Conservation (phyloP, 2,113 vertebrate species). For the Lepus timidus region DNA sequence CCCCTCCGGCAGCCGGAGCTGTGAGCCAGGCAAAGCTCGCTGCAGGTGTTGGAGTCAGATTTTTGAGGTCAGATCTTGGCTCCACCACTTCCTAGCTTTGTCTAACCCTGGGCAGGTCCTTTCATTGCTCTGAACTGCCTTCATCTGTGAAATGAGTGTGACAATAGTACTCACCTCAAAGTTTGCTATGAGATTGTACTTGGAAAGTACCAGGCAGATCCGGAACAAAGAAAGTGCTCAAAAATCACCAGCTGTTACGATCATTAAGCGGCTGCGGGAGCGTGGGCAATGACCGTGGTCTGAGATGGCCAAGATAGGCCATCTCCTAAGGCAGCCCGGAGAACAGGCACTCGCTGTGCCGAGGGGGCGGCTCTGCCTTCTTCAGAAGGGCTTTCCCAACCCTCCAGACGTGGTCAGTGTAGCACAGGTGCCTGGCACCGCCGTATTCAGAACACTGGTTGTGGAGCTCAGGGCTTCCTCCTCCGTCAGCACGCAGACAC, state of each 20-base stretch:
- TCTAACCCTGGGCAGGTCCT: neutral
- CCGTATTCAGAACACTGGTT: neutral
- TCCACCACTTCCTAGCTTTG: neutral
- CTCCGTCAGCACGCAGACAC: neutral
- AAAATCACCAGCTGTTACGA: neutral
- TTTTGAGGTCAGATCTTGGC: neutral
- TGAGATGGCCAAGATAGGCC: neutral
- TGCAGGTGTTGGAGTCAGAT: neutral
- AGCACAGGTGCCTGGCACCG: neutral
- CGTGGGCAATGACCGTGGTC: neutral
- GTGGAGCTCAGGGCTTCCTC: neutral
- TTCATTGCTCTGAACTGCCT: neutral
- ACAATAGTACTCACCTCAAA: neutral
- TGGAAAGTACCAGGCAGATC: neutral
- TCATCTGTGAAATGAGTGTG: neutral
- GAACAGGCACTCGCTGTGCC: neutral
- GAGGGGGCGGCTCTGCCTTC: neutral
- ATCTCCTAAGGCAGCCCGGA: neutral
- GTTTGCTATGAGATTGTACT: neutral
- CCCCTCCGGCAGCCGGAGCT: neutral
- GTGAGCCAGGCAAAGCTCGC: neutral
- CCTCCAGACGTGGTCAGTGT: neutral
- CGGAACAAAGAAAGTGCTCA: constrained; percentile 23
- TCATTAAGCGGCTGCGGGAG: neutral
- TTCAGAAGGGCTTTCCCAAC: neutral